Evolutionary conservation across 2,113 vertebrate genomes (phyloP).

Genomic region (Nematolebias whitei): DNA sequence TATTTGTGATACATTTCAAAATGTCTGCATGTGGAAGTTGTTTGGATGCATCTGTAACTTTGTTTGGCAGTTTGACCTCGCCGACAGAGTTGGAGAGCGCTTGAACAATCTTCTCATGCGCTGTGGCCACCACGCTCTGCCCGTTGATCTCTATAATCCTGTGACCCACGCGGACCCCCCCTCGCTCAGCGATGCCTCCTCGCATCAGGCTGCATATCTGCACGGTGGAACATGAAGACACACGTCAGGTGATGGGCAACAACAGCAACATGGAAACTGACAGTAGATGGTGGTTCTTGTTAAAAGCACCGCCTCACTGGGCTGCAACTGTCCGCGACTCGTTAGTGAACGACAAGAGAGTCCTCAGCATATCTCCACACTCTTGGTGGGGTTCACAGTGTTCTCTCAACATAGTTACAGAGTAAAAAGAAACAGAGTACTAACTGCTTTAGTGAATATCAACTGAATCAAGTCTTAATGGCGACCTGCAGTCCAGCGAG

Average conservation of each 20-base stretch:
- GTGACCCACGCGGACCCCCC: constrained; percentile 94
- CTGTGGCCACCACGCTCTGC: constrained; percentile 96
- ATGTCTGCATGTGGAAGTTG: background rate
- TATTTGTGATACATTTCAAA: background rate
- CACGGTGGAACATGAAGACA: background rate
- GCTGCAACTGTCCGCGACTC: no score
- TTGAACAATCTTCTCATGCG: constrained; percentile 98
- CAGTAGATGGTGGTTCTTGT: no score
- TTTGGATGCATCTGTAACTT: background rate
- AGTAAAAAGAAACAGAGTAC: no score
- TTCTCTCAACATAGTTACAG: no score
- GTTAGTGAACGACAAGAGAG: no score
- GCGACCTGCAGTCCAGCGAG: background rate
- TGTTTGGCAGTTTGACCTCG: constrained; percentile 84
- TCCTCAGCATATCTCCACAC: no score
- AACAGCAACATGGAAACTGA: no score
- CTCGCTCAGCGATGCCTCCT: constrained; percentile 96
- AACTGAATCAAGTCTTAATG: background rate
- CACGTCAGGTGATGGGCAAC: background rate
- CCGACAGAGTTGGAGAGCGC: constrained; percentile 97
- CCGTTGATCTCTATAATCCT: constrained; percentile 98
- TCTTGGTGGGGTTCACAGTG: no score
- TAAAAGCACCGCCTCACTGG: no score
- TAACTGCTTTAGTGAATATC: background rate
- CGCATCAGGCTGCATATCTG: constrained; percentile 99